Evolutionary conservation across 2,113 vertebrate species (phyloP), one percentile per base, ranked within the genome.

Genomic region (Sakesphorus luctuosus): DNA sequence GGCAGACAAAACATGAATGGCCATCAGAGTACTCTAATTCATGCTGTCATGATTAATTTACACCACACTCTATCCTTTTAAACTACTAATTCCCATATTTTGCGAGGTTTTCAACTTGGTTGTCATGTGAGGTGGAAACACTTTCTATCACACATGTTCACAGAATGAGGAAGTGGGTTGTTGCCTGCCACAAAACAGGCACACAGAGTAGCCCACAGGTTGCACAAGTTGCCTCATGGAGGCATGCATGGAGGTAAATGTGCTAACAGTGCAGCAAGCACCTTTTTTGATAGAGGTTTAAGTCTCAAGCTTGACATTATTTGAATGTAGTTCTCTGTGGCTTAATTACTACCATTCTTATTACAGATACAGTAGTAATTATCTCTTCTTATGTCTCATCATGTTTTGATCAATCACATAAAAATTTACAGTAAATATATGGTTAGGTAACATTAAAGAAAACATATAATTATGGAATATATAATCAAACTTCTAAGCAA

Each of bases 281-380:
- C 87, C 82, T 95, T 69, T 61, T 76, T 94, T 97, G 97, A 97
- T 87, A 95, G 75, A 56, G 85, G 87, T 95, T 97, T 96, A 95
- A 97, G 79, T 86, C 94, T 93, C 91, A 95, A 90, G 93, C 72
- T 92, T 98, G 96, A 96, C 63, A 82, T 81, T 95, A 89, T 93
- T 95, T 97, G 95, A 98, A 97, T 95, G 93, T 84, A 83, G 76
- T 97, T 97, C 97, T 96, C 97, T 93, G 89, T 94, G 91, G 82
- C 97, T 98, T 98, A 98, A 98, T 98, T 98, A 97, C 98, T 97
- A 97, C 97, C 88, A 97, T 98, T 97, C 97, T 97, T 98, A 97
- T 97, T 98, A 97, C 82, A 97, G 95, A 97, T 98, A 97, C 95
- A 96, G 97, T 96, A 87, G 96, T 94, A 98, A 98, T 98, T 98